phyloP scores from a whole-genome alignment of 92 coral and sea anemone genomes.

The Virgularia gustaviana region DNA sequence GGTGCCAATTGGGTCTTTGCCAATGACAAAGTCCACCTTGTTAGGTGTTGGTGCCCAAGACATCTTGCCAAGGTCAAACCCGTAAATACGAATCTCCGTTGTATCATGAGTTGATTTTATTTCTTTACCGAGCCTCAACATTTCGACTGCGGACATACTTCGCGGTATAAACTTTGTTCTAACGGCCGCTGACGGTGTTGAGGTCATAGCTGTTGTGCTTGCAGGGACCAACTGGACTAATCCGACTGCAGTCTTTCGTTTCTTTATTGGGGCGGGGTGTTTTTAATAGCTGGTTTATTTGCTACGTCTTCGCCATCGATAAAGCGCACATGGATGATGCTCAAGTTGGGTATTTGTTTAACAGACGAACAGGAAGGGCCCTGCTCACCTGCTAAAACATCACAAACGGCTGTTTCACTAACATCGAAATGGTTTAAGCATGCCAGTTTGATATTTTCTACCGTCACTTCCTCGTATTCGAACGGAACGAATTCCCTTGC shows the following conservation, averaged over 20 bases:
- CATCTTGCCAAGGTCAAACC: constrained; percentile 47
- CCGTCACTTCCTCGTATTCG: constrained; percentile 43
- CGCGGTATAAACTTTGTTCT: constrained; percentile 54
- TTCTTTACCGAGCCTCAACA: constrained; percentile 57
- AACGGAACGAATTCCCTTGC: constrained; percentile 49
- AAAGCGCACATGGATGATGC: constrained; percentile 53
- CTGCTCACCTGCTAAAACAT: constrained; percentile 60
- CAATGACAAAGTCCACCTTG: constrained; percentile 46
- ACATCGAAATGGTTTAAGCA: constrained; percentile 43
- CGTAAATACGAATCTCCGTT: constrained; percentile 37
- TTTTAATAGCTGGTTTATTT: no score
- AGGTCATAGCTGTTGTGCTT: neutral
- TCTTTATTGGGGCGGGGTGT: no score
- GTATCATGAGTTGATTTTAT: constrained; percentile 41
- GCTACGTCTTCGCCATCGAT: constrained; percentile 30
- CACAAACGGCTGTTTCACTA: constrained; percentile 29
- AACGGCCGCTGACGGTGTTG: constrained; percentile 27
- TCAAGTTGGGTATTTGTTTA: constrained; percentile 46
- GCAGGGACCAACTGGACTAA: constrained; percentile 1
- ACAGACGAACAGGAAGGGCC: constrained; percentile 60
- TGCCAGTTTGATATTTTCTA: constrained; percentile 44
- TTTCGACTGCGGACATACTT: constrained; percentile 59
- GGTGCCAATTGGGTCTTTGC: constrained; percentile 49
- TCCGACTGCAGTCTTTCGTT: no score
- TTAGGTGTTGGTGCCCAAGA: constrained; percentile 46